These are phyloP conservation scores for Synergus japonicus DNA, from an alignment of 2,888 invertebrate genomes.

Conservation along the genomic window DNA sequence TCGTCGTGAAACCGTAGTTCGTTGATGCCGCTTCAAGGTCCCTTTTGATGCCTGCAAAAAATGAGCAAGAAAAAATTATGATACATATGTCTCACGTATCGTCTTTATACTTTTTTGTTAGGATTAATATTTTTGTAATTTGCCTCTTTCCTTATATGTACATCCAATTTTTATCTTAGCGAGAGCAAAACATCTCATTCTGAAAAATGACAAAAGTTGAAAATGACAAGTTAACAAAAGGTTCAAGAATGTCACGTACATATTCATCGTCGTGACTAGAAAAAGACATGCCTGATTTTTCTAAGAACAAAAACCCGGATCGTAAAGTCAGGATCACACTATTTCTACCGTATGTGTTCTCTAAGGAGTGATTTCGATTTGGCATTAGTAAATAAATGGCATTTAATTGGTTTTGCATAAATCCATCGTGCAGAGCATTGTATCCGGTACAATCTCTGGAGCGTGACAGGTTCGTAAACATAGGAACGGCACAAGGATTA, in stretches of 20 bases:
- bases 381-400: conserved; percentile 36
- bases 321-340: conserved; percentile 20
- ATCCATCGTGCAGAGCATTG: neutral
- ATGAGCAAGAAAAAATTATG: neutral
- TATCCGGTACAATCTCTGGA: neutral
- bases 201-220: too few relatives aligned
- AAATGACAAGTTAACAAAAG: conserved; percentile 4
- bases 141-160: too few relatives aligned
- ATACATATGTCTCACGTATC: neutral
- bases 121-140: neutral
- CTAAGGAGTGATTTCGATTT: neutral
- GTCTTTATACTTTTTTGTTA: too few relatives aligned
- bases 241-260: neutral
- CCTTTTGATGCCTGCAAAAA: neutral
- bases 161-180: too few relatives aligned
- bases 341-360: conserved; percentile 1
- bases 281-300: neutral
- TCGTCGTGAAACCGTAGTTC: conserved; percentile 17
- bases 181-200: neutral
- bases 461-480: neutral
- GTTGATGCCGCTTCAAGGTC: neutral
- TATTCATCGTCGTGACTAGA: neutral
- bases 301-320: neutral
- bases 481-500: conserved; percentile 9
- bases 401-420: conserved; percentile 33